Conservation (phyloP, 2,888 invertebrate genomes). For the Ethmia dodecea region DNA sequence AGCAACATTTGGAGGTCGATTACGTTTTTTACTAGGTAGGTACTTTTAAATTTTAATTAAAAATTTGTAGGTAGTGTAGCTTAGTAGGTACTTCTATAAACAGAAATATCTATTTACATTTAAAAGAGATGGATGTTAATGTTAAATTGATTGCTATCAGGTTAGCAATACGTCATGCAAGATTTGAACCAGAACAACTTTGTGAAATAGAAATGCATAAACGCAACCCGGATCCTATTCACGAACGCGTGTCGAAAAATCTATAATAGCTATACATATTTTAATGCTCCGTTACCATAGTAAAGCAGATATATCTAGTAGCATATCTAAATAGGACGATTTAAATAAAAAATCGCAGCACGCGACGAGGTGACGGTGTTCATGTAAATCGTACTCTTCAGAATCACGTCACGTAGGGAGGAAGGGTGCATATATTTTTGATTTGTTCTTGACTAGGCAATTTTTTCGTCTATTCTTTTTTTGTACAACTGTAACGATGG, state of each 20-base stretch:
- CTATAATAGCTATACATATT: constrained; percentile 40
- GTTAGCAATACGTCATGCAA: too few relatives aligned
- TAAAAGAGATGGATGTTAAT: too few relatives aligned
- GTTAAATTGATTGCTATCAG: too few relatives aligned
- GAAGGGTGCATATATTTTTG: constrained; percentile 78
- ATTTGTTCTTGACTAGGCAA: constrained; percentile 70
- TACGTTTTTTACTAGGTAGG: too few relatives aligned
- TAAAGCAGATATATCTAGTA: constrained; percentile 52
- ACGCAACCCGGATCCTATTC: too few relatives aligned
- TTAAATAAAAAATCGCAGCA: constrained; percentile 74
- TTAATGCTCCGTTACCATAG: constrained; percentile 36
- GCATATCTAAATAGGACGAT: constrained; percentile 72
- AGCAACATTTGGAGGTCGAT: too few relatives aligned
- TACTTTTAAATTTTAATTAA: too few relatives aligned
- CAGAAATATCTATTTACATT: too few relatives aligned
- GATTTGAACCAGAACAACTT: too few relatives aligned
- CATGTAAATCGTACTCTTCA: constrained; percentile 62
- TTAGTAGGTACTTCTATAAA: too few relatives aligned
- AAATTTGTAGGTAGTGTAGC: too few relatives aligned
- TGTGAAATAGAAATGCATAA: too few relatives aligned
- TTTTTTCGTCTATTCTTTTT: constrained; percentile 54
- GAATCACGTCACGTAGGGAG: constrained; percentile 64
- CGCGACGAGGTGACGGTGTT: constrained; percentile 61
- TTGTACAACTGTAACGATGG: constrained; percentile 31
- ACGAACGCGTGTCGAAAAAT: constrained; percentile 34